Conservation (phyloP, 2,888 invertebrate species). For the Thyatira batis region DNA sequence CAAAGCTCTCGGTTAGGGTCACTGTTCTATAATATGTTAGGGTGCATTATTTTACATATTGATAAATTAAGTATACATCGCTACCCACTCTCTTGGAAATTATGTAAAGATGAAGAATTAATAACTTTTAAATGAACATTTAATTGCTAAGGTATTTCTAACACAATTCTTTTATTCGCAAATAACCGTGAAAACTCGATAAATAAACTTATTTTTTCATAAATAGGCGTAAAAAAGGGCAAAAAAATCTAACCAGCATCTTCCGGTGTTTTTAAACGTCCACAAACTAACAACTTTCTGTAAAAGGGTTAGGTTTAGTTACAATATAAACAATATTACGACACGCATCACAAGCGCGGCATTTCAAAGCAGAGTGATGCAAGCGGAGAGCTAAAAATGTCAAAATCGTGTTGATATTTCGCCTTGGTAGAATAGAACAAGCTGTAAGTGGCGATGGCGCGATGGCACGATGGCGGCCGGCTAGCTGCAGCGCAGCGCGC, state of each 20-base stretch:
- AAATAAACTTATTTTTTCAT: background rate
- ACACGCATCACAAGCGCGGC: conserved; percentile 52
- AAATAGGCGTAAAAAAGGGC: background rate
- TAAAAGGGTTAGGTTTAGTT: conserved; percentile 46
- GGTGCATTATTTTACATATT: no score
- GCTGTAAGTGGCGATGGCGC: background rate
- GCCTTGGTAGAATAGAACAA: conserved; percentile 52
- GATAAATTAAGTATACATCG: no score
- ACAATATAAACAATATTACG: conserved; percentile 54
- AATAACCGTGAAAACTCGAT: no score
- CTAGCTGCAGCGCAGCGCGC: conserved; percentile 34
- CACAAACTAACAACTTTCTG: conserved; percentile 25
- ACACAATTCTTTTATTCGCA: no score
- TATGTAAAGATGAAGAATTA: no score
- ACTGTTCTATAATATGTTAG: no score
- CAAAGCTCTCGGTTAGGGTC: no score
- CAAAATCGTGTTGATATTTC: conserved; percentile 69
- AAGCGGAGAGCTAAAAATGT: conserved; percentile 72
- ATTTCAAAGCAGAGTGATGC: conserved; percentile 63
- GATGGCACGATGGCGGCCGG: conserved; percentile 32
- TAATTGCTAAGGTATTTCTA: no score
- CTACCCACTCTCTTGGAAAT: no score
- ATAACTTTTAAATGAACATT: no score
- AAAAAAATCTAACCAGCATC: no score
- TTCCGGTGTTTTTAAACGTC: no score